A percentile compares a stretch with the other conserved stretches of the same genome.
phyloP scores from a whole-genome alignment of 2,797 vertebrate species.

The Sebastes umbrosus region DNA sequence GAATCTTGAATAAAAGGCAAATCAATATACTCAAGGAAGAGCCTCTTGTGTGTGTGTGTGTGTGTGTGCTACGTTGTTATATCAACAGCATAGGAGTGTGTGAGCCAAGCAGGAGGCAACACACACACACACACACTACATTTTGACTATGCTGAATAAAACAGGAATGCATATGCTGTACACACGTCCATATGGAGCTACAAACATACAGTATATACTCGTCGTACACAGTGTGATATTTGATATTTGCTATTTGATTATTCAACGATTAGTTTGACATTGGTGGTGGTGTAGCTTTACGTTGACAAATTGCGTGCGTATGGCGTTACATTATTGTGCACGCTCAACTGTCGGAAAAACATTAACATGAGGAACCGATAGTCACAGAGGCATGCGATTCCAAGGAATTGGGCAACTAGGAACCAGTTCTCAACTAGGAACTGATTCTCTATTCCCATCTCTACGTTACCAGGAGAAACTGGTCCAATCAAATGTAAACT shows the following conservation, averaged over 20 bases:
- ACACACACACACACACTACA: no score
- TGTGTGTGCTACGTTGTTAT: neutral
- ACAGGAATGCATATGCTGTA: neutral
- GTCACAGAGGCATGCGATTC: neutral
- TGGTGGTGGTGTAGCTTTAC: neutral
- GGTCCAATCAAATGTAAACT: no score
- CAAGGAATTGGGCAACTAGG: neutral
- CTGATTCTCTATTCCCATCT: neutral
- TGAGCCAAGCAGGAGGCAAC: neutral
- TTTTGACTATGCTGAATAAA: neutral
- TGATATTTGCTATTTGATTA: neutral
- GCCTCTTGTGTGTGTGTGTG: neutral
- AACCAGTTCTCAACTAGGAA: neutral
- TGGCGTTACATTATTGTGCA: no score
- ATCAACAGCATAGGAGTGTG: no score
- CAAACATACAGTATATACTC: neutral
- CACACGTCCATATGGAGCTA: neutral
- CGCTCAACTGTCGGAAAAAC: no score
- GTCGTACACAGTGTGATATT: neutral
- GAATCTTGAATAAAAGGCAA: constrained; percentile 47
- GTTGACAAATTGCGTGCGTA: no score
- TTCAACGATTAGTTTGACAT: neutral
- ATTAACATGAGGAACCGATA: no score
- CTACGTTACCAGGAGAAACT: no score
- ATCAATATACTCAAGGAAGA: constrained; percentile 57